A percentile compares a stretch with the other conserved stretches of the same genome.
These are phyloP conservation scores for Bacillus rossius DNA, from an alignment of 1,140 invertebrate species.

Conservation along the genomic window DNA sequence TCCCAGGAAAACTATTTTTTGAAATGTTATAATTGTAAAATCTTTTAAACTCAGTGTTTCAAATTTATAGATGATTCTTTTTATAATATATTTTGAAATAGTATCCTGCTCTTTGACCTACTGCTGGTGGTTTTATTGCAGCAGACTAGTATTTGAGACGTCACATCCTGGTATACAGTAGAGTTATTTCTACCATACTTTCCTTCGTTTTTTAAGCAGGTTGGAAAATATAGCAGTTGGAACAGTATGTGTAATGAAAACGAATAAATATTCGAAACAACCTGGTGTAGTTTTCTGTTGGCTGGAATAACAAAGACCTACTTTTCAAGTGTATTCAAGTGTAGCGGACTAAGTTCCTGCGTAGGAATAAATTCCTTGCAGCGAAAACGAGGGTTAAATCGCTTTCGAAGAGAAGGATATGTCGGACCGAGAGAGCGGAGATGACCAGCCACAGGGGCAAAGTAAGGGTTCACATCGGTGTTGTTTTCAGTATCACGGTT, in stretches of 20 bases:
- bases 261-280: no score
- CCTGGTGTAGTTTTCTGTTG: no score
- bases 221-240: no score
- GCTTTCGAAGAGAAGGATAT: slow-evolving; percentile 40
- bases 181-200: no score
- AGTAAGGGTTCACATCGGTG: slow-evolving; percentile 37
- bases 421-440: slow-evolving; percentile 53
- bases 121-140: not conserved
- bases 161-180: slow-evolving; percentile 3
- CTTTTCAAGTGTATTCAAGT: slow-evolving; percentile 2
- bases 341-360: slow-evolving; percentile 17
- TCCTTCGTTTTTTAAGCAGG: no score
- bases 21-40: no score
- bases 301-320: not conserved
- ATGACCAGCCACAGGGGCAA: slow-evolving; percentile 49
- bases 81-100: no score
- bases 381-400: slow-evolving; percentile 28
- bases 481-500: not conserved
- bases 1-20: no score
- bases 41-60: no score
- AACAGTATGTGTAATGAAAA: no score
- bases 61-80: no score
- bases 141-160: slow-evolving; percentile 7
- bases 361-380: slow-evolving; percentile 27
- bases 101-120: not conserved